phyloP scores from a whole-genome alignment of 2,113 vertebrate species.

The Cricetomys ansorgei region DNA sequence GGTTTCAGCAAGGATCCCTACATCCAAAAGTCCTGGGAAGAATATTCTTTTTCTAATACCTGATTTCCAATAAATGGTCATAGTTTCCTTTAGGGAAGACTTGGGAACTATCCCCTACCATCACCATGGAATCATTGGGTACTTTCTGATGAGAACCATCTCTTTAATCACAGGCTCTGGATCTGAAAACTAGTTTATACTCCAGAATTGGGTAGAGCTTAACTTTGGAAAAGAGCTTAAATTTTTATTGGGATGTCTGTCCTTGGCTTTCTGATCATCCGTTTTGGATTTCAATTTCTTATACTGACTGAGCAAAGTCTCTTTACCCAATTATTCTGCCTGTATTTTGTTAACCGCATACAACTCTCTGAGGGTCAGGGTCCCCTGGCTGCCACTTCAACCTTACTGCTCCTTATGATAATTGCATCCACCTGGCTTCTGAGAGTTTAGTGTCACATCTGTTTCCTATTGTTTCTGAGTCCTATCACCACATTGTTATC shows the following conservation, averaged over 20 bases:
- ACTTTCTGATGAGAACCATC: background rate
- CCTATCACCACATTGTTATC: background rate
- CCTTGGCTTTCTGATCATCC: background rate
- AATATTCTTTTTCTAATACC: background rate
- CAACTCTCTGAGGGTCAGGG: background rate
- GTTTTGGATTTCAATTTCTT: background rate
- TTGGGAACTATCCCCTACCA: background rate
- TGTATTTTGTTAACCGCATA: background rate
- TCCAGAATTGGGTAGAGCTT: background rate
- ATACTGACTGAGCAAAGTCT: background rate
- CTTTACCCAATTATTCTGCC: background rate
- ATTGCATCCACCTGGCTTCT: background rate
- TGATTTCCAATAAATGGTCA: background rate
- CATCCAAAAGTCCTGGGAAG: background rate
- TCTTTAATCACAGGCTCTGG: background rate
- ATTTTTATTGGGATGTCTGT: background rate
- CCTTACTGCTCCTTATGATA: background rate
- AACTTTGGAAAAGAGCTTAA: too few relatives aligned
- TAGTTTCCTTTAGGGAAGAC: background rate
- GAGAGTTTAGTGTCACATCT: background rate
- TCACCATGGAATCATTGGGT: background rate
- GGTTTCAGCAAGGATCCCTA: background rate
- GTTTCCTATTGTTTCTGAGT: background rate
- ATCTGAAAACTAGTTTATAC: background rate
- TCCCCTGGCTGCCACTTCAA: background rate